Conservation (phyloP, 2,113 vertebrate genomes). For the Apteryx owenii region DNA sequence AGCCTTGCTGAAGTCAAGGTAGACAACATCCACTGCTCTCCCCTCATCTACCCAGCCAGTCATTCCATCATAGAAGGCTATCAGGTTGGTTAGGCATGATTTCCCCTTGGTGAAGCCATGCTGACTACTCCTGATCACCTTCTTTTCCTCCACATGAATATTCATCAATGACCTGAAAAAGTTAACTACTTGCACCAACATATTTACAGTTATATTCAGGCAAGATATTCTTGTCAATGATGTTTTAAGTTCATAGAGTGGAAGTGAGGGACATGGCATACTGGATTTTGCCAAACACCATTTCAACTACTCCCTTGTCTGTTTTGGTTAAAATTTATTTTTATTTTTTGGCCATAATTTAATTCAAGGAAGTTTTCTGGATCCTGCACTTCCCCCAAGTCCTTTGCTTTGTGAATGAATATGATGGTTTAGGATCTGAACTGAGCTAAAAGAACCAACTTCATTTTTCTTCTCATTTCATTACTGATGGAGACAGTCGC, state of each 20-base stretch:
- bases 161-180: not conserved
- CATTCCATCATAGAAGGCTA: no score
- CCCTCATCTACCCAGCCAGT: no score
- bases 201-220: not conserved
- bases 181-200: not conserved
- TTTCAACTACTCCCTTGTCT: not conserved
- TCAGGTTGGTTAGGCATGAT: no score
- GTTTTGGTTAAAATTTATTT: not conserved
- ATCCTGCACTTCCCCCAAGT: not conserved
- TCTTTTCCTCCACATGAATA: not conserved
- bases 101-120: no score
- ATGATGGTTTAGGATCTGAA: not conserved
- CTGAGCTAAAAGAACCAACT: not conserved
- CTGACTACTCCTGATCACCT: no score
- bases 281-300: not conserved
- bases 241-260: not conserved
- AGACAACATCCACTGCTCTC: no score
- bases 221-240: not conserved
- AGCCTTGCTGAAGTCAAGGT: no score
- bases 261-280: not conserved
- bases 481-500: not conserved
- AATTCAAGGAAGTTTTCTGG: not conserved
- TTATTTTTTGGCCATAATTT: not conserved
- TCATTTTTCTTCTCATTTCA: not conserved
- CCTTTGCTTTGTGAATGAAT: not conserved